phyloP scores from a whole-genome alignment of 1,140 invertebrate genomes.

The Ephestia elutella region DNA sequence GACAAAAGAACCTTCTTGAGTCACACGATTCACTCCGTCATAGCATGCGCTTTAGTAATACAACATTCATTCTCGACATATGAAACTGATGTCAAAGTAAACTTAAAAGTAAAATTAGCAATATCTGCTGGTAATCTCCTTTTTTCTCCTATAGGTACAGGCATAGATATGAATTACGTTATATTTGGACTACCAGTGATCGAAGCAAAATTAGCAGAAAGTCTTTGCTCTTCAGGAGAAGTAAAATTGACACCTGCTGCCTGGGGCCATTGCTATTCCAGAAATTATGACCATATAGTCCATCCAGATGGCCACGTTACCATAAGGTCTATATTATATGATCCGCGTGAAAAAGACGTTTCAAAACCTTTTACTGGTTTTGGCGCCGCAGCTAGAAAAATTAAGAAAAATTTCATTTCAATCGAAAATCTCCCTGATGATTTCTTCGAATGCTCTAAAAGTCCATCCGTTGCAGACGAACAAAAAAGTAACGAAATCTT shows the following conservation, averaged over 20 bases:
- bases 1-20: conserved; percentile 73
- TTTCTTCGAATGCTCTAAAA: conserved; percentile 33
- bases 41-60: conserved; percentile 79
- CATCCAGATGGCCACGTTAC: conserved; percentile 50
- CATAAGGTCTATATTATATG: conserved; percentile 61
- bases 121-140: conserved; percentile 64
- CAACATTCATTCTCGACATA: conserved; percentile 77
- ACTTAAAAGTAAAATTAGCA: conserved; percentile 73
- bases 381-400: conserved; percentile 45
- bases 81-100: conserved; percentile 78
- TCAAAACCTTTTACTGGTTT: conserved; percentile 59
- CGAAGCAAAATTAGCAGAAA: conserved; percentile 75
- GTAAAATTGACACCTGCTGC: conserved; percentile 70
- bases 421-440: conserved; percentile 47
- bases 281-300: conserved; percentile 59
- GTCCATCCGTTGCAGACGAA: conserved; percentile 26
- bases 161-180: conserved; percentile 75
- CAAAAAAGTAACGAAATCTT: conserved; percentile 58
- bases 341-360: conserved; percentile 56
- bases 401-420: conserved; percentile 44
- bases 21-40: conserved; percentile 76
- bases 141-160: conserved; percentile 56
- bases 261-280: conserved; percentile 71
- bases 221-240: conserved; percentile 70
- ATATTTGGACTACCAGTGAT: conserved; percentile 77